Evolutionary conservation across 2,888 invertebrate species (phyloP).

Genomic region (Pomacea canaliculata): DNA sequence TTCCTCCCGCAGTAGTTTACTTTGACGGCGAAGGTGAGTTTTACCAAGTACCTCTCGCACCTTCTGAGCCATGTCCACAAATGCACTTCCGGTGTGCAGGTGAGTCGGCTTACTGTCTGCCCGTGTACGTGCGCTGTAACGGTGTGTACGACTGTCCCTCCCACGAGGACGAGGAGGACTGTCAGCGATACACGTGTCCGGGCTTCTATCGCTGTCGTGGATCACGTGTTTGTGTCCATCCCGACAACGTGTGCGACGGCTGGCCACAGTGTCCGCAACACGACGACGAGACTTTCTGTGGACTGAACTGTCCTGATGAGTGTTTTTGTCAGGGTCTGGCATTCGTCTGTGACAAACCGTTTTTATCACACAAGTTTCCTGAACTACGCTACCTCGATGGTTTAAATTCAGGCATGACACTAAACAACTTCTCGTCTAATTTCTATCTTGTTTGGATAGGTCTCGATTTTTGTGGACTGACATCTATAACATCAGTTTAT

Average conservation of each 20-base stretch:
- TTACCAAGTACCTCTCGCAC: neutral
- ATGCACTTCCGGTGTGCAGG: constrained; percentile 14
- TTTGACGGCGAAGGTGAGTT: neutral
- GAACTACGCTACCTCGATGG: constrained; percentile 12
- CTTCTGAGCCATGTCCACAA: neutral
- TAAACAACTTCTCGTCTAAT: neutral
- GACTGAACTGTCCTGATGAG: constrained; percentile 12
- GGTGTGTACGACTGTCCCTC: constrained; percentile 9
- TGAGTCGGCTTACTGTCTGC: constrained; percentile 12
- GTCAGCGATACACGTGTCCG: constrained; percentile 3
- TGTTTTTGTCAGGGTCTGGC: constrained; percentile 26
- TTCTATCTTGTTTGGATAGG: constrained; percentile 8
- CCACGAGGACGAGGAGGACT: constrained; percentile 11
- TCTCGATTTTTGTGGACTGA: constrained; percentile 5
- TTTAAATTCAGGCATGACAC: neutral
- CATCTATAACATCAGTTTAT: neutral
- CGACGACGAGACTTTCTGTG: constrained; percentile 29
- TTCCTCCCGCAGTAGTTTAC: constrained; percentile 1
- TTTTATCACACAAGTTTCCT: neutral
- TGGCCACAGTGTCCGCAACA: constrained; percentile 29
- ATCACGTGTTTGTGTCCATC: constrained; percentile 26
- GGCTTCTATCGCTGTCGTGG: constrained; percentile 5
- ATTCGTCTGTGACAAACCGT: constrained; percentile 9
- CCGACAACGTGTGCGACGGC: constrained; percentile 28
- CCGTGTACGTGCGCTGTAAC: constrained; percentile 18